Percentiles rank a stretch among this genome's conserved stretches.
phyloP scores from a whole-genome alignment of 2,113 vertebrate genomes.

The Hemiprocne comata region DNA sequence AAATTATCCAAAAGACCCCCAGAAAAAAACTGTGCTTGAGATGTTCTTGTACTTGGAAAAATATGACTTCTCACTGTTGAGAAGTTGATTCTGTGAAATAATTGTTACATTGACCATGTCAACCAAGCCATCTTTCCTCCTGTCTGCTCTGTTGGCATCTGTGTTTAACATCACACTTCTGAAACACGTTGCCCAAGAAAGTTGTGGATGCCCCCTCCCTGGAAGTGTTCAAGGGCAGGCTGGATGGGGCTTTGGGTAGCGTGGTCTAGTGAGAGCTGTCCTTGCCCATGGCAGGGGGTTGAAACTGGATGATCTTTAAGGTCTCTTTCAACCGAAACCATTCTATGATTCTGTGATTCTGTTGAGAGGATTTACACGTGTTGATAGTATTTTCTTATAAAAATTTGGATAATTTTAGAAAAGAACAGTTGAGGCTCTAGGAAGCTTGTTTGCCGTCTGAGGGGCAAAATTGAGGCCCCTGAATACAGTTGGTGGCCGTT shows the following conservation, averaged over 20 bases:
- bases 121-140: neutral
- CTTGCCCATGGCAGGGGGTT: too few relatives aligned
- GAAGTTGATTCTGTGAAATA: neutral
- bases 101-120: neutral
- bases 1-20: neutral
- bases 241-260: too few relatives aligned
- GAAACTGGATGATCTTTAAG: too few relatives aligned
- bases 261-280: too few relatives aligned
- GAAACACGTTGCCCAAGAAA: too few relatives aligned
- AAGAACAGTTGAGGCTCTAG: neutral
- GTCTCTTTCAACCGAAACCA: too few relatives aligned
- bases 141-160: neutral
- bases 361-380: neutral
- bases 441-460: neutral
- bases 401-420: neutral
- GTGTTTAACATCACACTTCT: rapidly evolving
- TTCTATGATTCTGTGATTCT: too few relatives aligned
- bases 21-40: neutral
- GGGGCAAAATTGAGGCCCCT: neutral
- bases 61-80: neutral
- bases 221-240: too few relatives aligned
- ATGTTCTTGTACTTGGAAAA: neutral
- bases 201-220: too few relatives aligned
- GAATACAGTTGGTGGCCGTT: neutral
- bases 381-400: neutral